Percentiles rank a stretch among this genome's conserved stretches.
These are phyloP conservation scores for Podilymbus podiceps DNA, from an alignment of 2,113 vertebrate genomes.

Conservation along the genomic window DNA sequence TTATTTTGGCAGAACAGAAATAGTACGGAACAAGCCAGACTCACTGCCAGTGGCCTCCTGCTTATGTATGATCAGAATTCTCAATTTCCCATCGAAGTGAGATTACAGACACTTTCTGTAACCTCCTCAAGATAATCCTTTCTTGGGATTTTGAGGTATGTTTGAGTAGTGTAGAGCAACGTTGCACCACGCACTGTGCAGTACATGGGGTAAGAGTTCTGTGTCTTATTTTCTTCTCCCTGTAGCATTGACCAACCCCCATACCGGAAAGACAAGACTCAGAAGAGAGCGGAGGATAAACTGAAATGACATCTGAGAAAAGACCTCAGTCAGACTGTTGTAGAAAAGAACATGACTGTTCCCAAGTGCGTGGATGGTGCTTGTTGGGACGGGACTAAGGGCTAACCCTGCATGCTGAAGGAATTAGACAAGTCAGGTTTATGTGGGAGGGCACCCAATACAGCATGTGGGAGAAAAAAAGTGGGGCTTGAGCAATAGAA, in stretches of 20 bases:
- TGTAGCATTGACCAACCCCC: not conserved
- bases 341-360: not conserved
- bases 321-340: not conserved
- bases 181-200: rapidly evolving
- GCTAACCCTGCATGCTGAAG: not conserved
- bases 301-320: not conserved
- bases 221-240: not conserved
- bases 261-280: not conserved
- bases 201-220: not conserved
- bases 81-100: not conserved
- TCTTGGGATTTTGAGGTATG: not conserved
- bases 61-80: not conserved
- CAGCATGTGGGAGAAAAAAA: not conserved
- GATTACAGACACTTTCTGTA: no score
- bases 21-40: not conserved
- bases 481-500: not conserved
- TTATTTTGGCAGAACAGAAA: not conserved
- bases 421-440: not conserved
- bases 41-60: not conserved
- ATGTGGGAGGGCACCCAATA: not conserved
- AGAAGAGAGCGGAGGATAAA: not conserved
- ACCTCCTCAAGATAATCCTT: not conserved
- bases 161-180: not conserved
- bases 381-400: not conserved
- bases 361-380: not conserved